Evolutionary conservation across 2,113 vertebrate genomes (phyloP).

Genomic region (Barbus barbus): DNA sequence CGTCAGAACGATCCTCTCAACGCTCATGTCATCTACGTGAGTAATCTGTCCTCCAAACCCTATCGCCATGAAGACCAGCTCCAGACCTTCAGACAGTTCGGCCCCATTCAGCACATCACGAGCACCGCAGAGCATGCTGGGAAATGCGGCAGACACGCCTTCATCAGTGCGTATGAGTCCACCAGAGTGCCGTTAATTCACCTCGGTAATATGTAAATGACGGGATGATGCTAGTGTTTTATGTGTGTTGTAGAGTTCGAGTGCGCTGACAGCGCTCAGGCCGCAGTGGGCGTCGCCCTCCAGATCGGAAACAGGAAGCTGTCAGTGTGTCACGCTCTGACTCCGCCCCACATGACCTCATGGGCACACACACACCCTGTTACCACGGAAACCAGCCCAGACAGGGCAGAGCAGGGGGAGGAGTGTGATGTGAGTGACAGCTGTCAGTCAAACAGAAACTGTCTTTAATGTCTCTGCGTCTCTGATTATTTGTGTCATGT

Average conservation of each 20-base stretch:
- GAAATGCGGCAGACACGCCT: constrained; percentile 72
- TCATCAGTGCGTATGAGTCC: constrained; percentile 77
- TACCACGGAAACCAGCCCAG: constrained; percentile 18
- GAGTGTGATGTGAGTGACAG: constrained; percentile 57
- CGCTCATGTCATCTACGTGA: constrained; percentile 73
- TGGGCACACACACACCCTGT: constrained; percentile 64
- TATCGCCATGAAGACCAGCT: constrained; percentile 58
- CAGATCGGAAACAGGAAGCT: constrained; percentile 66
- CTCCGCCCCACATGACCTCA: constrained; percentile 75
- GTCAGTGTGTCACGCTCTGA: constrained; percentile 73
- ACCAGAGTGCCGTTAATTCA: not conserved
- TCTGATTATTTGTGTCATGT: not conserved
- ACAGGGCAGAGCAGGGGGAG: constrained; percentile 51
- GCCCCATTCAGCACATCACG: constrained; percentile 72
- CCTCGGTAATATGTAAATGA: not conserved
- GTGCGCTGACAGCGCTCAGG: constrained; percentile 60
- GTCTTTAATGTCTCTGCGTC: not conserved
- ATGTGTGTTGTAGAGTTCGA: constrained; percentile 76
- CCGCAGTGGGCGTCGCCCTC: constrained; percentile 66
- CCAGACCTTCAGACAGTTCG: constrained; percentile 72
- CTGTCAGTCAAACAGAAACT: constrained; percentile 18
- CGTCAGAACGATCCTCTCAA: constrained; percentile 77
- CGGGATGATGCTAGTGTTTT: not conserved
- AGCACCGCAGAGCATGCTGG: constrained; percentile 67
- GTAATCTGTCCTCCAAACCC: constrained; percentile 26